Conservation (phyloP, 2,113 vertebrate species). For the Corydoras maculifer region DNA sequence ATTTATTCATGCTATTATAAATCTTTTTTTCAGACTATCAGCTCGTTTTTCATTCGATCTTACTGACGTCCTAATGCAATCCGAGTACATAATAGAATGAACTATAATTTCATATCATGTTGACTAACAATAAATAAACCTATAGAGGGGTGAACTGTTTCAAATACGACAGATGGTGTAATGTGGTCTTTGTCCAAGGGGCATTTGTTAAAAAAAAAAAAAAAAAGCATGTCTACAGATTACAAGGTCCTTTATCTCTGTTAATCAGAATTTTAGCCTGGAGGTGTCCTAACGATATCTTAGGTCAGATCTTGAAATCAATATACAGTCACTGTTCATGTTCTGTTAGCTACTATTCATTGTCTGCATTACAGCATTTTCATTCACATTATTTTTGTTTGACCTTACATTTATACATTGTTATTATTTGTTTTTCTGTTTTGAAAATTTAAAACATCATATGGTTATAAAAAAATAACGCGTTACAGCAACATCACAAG, state of each 20-base stretch:
- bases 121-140: constrained; percentile 16
- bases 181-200: constrained; percentile 46
- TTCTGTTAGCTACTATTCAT: too few relatives aligned
- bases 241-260: constrained; percentile 30
- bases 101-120: constrained; percentile 11
- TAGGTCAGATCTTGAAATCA: constrained; percentile 37
- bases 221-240: constrained; percentile 22
- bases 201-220: constrained; percentile 25
- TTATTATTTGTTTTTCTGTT: too few relatives aligned
- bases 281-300: constrained; percentile 12
- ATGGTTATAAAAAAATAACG: too few relatives aligned
- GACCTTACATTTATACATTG: too few relatives aligned
- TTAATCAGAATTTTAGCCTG: constrained; percentile 45
- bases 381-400: too few relatives aligned
- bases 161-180: constrained; percentile 48
- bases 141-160: constrained; percentile 38
- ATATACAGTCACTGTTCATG: constrained; percentile 30
- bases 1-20: neutral
- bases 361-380: too few relatives aligned
- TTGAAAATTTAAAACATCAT: too few relatives aligned
- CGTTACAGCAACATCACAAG: too few relatives aligned
- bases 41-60: neutral
- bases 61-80: neutral
- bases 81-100: constrained; percentile 3
- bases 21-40: neutral